Conservation (phyloP, 2,888 invertebrate genomes). For the Ichneumoninae sp. region DNA sequence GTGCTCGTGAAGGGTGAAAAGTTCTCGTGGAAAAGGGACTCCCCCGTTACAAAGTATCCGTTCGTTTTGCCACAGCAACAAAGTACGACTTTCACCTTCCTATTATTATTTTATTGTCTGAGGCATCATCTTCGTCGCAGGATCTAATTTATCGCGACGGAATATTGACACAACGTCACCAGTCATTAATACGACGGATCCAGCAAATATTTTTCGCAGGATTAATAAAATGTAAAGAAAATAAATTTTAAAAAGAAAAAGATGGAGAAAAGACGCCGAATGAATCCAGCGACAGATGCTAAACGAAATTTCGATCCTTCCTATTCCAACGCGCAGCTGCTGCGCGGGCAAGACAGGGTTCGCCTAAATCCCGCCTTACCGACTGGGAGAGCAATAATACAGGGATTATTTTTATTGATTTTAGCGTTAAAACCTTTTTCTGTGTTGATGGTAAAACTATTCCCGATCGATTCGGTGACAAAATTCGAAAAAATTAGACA, state of each 20-base stretch:
- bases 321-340: constrained; percentile 73
- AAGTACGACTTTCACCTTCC: constrained; percentile 7
- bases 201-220: constrained; percentile 23
- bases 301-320: constrained; percentile 75
- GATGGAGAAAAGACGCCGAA: constrained; percentile 40
- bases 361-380: constrained; percentile 81
- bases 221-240: constrained; percentile 51
- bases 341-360: constrained; percentile 78
- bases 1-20: constrained; percentile 33
- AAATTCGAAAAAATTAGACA: background rate
- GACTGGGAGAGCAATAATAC: constrained; percentile 69
- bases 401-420: constrained; percentile 51
- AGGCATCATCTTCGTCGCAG: background rate
- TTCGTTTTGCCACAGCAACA: background rate
- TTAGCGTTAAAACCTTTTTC: constrained; percentile 3
- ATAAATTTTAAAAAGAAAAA: constrained; percentile 2
- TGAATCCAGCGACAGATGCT: constrained; percentile 78
- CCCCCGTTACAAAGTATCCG: constrained; percentile 20
- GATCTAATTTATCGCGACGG: constrained; percentile 15
- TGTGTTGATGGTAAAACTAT: background rate
- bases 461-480: background rate
- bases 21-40: constrained; percentile 12
- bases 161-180: constrained; percentile 29
- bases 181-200: constrained; percentile 16
- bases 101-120: constrained; percentile 4